Conservation (phyloP, 2,797 vertebrate species). For the Myotis pilosus region DNA sequence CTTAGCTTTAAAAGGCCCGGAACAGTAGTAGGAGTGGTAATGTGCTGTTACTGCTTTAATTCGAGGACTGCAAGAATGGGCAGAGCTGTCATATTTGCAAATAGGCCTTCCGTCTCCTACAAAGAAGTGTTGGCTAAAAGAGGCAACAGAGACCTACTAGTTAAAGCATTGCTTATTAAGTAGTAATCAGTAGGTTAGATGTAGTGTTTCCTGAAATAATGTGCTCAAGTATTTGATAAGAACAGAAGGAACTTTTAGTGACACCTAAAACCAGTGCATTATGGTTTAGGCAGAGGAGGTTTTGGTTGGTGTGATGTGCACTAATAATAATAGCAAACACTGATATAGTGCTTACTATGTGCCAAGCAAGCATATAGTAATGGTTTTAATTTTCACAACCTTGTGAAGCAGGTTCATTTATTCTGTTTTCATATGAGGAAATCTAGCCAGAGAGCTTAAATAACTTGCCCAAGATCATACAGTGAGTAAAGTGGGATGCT, state of each 20-base stretch:
- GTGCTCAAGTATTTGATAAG: background rate
- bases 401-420: background rate
- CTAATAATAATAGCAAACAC: background rate
- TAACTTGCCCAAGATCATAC: background rate
- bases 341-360: background rate
- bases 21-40: background rate
- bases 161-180: background rate
- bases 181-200: background rate
- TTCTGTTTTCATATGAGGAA: constrained; percentile 13
- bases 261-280: background rate
- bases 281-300: background rate
- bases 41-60: background rate
- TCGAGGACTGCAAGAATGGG: background rate
- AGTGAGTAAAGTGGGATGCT: background rate
- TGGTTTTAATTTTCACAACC: background rate
- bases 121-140: background rate
- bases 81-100: background rate
- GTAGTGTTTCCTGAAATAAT: background rate
- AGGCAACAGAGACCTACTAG: background rate
- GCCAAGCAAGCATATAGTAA: background rate
- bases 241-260: constrained; percentile 9
- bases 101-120: background rate
- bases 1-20: background rate
- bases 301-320: background rate
- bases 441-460: background rate